A percentile compares a stretch with the other conserved stretches of the same genome.
Conservation (phyloP, 2,113 vertebrate species). For the Nibea coibor region DNA sequence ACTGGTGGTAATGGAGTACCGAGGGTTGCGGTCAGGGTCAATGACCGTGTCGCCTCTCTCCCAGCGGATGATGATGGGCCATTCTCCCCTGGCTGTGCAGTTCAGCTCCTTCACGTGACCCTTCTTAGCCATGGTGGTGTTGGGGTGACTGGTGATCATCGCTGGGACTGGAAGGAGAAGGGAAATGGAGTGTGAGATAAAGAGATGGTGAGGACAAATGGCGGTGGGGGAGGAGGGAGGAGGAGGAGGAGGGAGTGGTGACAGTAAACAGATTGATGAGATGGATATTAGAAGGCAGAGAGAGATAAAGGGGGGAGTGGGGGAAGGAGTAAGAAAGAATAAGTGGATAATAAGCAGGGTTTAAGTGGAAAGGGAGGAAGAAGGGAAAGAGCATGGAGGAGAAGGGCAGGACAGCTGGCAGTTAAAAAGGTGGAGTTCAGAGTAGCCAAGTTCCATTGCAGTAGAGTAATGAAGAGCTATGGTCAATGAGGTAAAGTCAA, state of each 20-base stretch:
- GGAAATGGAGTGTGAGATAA: constrained; percentile 48
- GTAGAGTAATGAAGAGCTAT: constrained; percentile 79
- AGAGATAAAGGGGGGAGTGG: not conserved
- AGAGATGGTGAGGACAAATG: constrained; percentile 32
- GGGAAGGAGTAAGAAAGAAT: constrained; percentile 24
- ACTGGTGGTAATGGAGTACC: constrained; percentile 93
- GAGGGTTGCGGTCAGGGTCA: constrained; percentile 94
- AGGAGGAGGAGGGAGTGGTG: constrained; percentile 11
- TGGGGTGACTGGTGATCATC: constrained; percentile 99
- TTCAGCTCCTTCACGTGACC: constrained; percentile 96
- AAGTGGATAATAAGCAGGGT: constrained; percentile 56
- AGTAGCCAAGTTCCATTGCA: constrained; percentile 71
- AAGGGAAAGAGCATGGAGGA: constrained; percentile 39
- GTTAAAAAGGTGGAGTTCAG: constrained; percentile 58
- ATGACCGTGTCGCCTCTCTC: constrained; percentile 98
- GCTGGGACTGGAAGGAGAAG: constrained; percentile 88
- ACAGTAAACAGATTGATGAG: constrained; percentile 52
- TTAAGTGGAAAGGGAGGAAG: constrained; percentile 45
- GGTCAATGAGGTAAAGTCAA: constrained; percentile 81
- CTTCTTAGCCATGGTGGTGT: constrained; percentile 98
- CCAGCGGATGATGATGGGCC: constrained; percentile 99
- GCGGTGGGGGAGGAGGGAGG: not conserved
- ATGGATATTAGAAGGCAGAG: constrained; percentile 30
- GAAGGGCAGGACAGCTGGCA: constrained; percentile 38
- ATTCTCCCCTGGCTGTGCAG: constrained; percentile 95